These are phyloP conservation scores for Casuarius casuarius DNA, from an alignment of 2,113 vertebrate species.

Conservation along the genomic window DNA sequence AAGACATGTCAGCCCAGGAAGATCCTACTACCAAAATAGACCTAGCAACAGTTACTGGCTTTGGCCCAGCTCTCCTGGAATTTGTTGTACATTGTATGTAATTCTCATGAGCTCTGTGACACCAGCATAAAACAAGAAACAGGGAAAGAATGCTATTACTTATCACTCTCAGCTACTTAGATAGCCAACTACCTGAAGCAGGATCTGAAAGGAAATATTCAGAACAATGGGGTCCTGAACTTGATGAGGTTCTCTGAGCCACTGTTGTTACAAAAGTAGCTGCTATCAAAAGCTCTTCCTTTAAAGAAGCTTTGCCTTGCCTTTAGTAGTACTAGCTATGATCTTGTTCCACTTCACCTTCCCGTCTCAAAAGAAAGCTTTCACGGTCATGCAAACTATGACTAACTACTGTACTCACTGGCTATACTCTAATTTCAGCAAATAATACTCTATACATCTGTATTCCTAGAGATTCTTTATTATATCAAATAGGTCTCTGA, in stretches of 20 bases:
- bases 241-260: neutral
- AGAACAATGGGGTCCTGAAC: neutral
- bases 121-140: neutral
- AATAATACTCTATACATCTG: neutral
- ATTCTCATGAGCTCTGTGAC: neutral
- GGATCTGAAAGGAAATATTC: neutral
- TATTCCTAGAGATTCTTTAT: neutral
- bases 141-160: neutral
- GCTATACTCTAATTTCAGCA: neutral
- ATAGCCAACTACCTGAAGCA: neutral
- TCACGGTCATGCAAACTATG: neutral
- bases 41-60: neutral
- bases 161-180: neutral
- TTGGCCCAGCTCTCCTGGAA: neutral
- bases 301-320: neutral
- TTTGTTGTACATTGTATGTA: neutral
- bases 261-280: neutral
- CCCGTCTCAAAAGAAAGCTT: neutral
- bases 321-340: neutral
- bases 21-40: conserved; percentile 24
- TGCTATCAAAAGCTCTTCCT: neutral
- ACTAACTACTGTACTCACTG: neutral
- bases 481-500: neutral
- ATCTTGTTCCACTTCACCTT: neutral
- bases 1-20: neutral